Percentiles rank a stretch among this genome's conserved stretches.
Evolutionary conservation across 2,113 vertebrate genomes (phyloP).

Genomic region (Nannospalax galili): DNA sequence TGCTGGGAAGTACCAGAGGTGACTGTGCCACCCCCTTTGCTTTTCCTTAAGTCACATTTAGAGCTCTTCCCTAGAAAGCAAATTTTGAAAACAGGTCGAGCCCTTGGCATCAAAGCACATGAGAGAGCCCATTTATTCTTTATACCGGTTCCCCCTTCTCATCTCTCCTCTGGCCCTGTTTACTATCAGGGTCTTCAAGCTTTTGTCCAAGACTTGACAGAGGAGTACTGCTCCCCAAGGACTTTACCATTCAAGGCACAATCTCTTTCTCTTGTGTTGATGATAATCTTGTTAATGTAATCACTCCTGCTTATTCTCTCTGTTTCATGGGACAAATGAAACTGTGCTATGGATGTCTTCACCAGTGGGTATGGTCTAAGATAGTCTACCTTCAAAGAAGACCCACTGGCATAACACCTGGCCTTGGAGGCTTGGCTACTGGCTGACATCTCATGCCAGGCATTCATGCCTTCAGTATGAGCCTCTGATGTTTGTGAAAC

Average conservation of each 20-base stretch:
- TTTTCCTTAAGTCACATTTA: not conserved
- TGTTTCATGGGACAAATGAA: not conserved
- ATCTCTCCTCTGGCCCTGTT: not conserved
- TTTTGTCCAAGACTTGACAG: not conserved
- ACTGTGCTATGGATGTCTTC: not conserved
- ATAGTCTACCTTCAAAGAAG: not conserved
- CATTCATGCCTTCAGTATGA: not conserved
- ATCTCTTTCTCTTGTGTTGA: conserved; percentile 42
- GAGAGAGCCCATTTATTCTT: conserved; percentile 30
- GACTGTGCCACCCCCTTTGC: rapidly evolving
- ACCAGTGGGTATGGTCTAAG: not conserved
- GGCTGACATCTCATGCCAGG: not conserved
- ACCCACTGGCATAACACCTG: too few relatives aligned
- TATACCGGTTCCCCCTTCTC: not conserved
- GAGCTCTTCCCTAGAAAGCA: not conserved
- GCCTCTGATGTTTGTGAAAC: not conserved
- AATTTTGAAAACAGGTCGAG: not conserved
- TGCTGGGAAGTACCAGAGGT: not conserved
- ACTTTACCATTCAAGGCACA: not conserved
- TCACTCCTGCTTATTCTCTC: conserved; percentile 33
- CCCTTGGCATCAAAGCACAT: not conserved
- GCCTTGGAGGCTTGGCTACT: not conserved
- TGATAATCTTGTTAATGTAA: conserved; percentile 71
- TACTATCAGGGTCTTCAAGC: not conserved
- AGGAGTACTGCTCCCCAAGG: not conserved